Conservation (phyloP, 2,888 invertebrate genomes). For the Thalpophila matura region DNA sequence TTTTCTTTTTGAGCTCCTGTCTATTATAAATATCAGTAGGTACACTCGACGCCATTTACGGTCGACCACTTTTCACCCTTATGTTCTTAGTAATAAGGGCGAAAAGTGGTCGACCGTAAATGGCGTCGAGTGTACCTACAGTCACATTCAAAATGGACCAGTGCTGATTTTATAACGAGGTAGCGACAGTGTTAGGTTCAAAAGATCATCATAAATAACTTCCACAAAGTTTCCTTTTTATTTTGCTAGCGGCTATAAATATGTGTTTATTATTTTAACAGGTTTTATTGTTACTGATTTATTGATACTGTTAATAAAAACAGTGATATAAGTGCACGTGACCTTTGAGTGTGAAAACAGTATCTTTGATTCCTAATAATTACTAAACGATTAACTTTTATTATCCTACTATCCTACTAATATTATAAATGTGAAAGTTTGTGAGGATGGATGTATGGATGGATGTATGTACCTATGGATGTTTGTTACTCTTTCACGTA, state of each 20-base stretch:
- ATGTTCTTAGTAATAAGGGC: too few relatives aligned
- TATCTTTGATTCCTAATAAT: conserved; percentile 2
- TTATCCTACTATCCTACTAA: too few relatives aligned
- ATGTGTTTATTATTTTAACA: neutral
- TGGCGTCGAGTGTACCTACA: too few relatives aligned
- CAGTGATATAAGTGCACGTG: neutral
- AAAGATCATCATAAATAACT: conserved; percentile 13
- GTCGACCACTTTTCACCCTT: too few relatives aligned
- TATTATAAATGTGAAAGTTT: too few relatives aligned
- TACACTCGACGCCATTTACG: too few relatives aligned
- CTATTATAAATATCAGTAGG: too few relatives aligned
- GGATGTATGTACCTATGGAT: too few relatives aligned
- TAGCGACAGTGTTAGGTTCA: conserved; percentile 5
- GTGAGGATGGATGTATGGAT: too few relatives aligned
- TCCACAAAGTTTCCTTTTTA: neutral
- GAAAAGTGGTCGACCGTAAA: too few relatives aligned
- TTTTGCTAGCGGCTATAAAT: conserved; percentile 1
- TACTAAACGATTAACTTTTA: neutral
- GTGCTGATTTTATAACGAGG: neutral
- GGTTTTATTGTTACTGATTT: conserved; percentile 2
- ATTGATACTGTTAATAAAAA: neutral
- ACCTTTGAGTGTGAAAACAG: neutral
- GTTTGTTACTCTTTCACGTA: too few relatives aligned
- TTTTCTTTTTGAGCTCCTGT: too few relatives aligned
- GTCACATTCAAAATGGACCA: conserved; percentile 10